phyloP scores from a whole-genome alignment of 2,888 invertebrate genomes.

The Papilio protenor region DNA sequence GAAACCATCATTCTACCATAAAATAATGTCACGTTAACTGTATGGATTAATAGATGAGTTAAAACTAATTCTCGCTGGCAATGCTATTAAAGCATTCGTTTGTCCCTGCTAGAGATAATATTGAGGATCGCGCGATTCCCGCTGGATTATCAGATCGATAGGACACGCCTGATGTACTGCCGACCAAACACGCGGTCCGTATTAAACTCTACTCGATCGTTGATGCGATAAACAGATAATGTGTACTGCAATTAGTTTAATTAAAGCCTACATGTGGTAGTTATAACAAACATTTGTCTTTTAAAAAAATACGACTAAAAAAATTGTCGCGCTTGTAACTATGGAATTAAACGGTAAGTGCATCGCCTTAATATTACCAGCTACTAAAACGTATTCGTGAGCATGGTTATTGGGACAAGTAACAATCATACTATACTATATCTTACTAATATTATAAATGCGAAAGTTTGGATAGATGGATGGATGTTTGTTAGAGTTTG shows the following conservation, averaged over 20 bases:
- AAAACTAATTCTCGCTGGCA: too few species aligned
- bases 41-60: too few species aligned
- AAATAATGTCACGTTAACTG: background rate
- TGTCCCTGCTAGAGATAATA: constrained; percentile 31
- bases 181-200: constrained; percentile 15
- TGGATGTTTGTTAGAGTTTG: too few species aligned
- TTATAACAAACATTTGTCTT: background rate
- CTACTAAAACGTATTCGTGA: background rate
- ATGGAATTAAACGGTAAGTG: background rate
- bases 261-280: background rate
- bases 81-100: constrained; percentile 26
- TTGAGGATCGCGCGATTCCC: constrained; percentile 18
- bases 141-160: constrained; percentile 38
- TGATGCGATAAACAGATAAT: constrained; percentile 18
- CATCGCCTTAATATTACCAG: background rate
- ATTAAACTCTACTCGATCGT: constrained; percentile 23
- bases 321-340: background rate
- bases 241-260: constrained; percentile 21
- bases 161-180: constrained; percentile 38
- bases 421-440: too few species aligned
- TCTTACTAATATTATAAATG: too few species aligned
- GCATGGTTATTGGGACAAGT: background rate
- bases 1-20: background rate
- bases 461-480: too few species aligned
- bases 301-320: background rate